Evolutionary conservation across 2,888 invertebrate species (phyloP), one percentile per base, ranked within the genome.

Genomic region (Stegana nigrithorax): DNA sequence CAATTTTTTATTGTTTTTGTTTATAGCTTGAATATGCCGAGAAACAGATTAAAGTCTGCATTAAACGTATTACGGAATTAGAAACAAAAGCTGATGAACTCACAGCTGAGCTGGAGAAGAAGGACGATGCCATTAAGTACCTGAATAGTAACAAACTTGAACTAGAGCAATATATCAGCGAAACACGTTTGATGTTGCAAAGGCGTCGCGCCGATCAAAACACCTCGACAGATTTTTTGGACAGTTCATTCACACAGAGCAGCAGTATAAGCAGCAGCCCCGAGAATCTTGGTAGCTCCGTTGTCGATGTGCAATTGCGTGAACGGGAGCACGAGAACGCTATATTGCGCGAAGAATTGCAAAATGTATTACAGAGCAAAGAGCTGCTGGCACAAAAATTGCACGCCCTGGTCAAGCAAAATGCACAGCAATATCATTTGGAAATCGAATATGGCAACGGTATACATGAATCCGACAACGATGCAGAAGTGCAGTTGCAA

Each of bases 271-370:
- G 69, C 27, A 71, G 67, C 0, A 80, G 83, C 27, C 84, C 85
- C 0, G 86, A 86, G 66, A 85, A 82, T 69, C 65, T 86, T 2
- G 86, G 76, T 1, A 70, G 68, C 25, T 81, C 82, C 0, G 85
- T 86, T 1, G 67, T 86, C n/a, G 86, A 86, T 65, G 71, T 84
- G 0, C 82, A 85, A 29, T 57, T 86, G 27, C 81, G 83, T 2
- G 86, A 86, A 62, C 83, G 82, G 58, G 81, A 84, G 62, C 65
- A 64, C n/a, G 84, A 86, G 72, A 85, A 84, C 62, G 27, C 64
- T 2, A 53, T 67, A 8, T 29, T 80, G 26, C 69, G 72, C 1
- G 67, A 75, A 21, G 67, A 77, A 56, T 66, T 84, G 2, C 55
- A 65, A 42, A n/a, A 45, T 69, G 44, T 29, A 1, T 8, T 6